Base-by-base conservation (phyloP, 2,888 invertebrate genomes). In the Camponotus fellah region DNA sequence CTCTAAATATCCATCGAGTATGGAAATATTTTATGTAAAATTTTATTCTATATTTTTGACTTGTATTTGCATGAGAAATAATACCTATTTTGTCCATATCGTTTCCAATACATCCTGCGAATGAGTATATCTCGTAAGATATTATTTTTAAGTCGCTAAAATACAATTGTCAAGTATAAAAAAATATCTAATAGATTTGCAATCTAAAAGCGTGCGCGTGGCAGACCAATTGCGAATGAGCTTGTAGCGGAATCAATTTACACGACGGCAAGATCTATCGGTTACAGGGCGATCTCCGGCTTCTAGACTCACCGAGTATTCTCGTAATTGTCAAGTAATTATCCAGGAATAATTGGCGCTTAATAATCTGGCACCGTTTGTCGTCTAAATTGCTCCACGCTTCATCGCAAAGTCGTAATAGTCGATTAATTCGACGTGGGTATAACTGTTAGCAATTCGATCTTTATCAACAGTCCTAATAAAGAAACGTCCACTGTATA, bases 221-320 rank as follows among this genome's bases (percentile, higher is more conserved):
- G 26, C 96, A 87, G 96, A 96, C 90, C 95, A 94, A 12, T 95
- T 96, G 95, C 96, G 96, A 95, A 96, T 94, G 66, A 90, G 91
- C 62, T 91, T 96, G 82, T 95, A 96, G 89, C 88, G 96, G 96
- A 14, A 95, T 96, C 1, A 95, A 96, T 82, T 93, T 93, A 69
- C 96, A 96, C 56, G 86, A 80, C 64, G 86, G 96, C 91, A 95
- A 95, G 90, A 95, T 96, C 34, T 95, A 96, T 49, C 96, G 96
- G 96, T 95, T 96, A 85, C 96, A 95, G 86, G 95, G 96, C 91
- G 96, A 96, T 82, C 94, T 95, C 80, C 88, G 90, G 66, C 66
- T 84, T 60, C 85, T 88, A 62, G 82, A 91, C 76, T 87, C 86
- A 34, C 86, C 86, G 14, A 84, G 82, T 83, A 85, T 90, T 82